Conservation (phyloP, 2,888 invertebrate species). For the Aplocera efformata region DNA sequence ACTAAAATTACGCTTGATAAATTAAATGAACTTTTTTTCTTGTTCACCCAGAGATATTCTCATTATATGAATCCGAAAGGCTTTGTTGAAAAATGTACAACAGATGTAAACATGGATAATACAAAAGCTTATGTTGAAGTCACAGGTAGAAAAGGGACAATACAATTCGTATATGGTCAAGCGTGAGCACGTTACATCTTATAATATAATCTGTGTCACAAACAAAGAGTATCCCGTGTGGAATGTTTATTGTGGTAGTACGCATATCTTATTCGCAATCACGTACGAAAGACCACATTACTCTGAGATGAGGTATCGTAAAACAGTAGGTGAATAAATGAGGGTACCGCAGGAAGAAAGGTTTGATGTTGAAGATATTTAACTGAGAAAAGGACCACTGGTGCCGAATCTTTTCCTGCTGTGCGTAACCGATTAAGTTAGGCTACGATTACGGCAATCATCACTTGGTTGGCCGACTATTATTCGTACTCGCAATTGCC, state of each 20-base stretch:
- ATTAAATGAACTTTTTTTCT: too few relatives aligned
- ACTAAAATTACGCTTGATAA: too few relatives aligned
- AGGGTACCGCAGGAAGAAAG: slow-evolving; percentile 23
- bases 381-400: too few relatives aligned
- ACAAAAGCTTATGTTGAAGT: slow-evolving; percentile 12
- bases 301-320: slow-evolving; percentile 43
- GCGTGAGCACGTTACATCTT: slow-evolving; percentile 42
- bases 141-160: slow-evolving; percentile 20
- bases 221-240: slow-evolving; percentile 45
- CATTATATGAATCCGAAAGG: too few relatives aligned
- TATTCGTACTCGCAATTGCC: too few relatives aligned
- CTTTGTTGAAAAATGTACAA: too few relatives aligned
- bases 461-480: too few relatives aligned
- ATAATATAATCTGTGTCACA: slow-evolving; percentile 28
- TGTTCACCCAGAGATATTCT: too few relatives aligned
- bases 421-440: too few relatives aligned
- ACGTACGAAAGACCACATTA: slow-evolving; percentile 49
- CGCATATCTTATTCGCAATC: slow-evolving; percentile 31
- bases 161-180: slow-evolving; percentile 44
- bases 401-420: too few relatives aligned
- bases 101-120: too few relatives aligned
- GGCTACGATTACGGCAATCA: too few relatives aligned
- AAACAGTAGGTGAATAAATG: slow-evolving; percentile 34
- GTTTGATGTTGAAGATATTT: slow-evolving; percentile 8
- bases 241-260: slow-evolving; percentile 47